phyloP scores from a whole-genome alignment of 2,113 vertebrate species.

The Prionailurus viverrinus region DNA sequence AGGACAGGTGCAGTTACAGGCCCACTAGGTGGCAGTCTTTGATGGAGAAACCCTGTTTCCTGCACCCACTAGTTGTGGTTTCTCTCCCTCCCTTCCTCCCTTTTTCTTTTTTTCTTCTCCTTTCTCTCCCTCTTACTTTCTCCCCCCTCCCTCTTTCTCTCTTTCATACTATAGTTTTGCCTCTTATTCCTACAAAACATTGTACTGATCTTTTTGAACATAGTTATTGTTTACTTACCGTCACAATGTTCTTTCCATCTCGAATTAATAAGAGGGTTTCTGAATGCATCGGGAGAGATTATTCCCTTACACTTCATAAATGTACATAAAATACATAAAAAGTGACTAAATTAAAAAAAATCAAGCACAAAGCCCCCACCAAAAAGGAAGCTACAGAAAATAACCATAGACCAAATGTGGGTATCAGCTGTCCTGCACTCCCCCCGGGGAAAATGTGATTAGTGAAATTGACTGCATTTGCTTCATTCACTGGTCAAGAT shows the following conservation, averaged over 20 bases:
- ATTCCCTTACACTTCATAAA: constrained; percentile 41
- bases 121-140: not conserved
- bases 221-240: constrained; percentile 54
- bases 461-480: not conserved
- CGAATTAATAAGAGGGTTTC: constrained; percentile 51
- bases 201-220: constrained; percentile 44
- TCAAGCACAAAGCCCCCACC: not conserved
- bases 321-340: constrained; percentile 71
- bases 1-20: not conserved
- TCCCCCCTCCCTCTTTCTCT: not conserved
- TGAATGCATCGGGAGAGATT: constrained; percentile 39
- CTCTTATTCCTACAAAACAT: constrained; percentile 62
- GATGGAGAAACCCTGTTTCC: constrained; percentile 33
- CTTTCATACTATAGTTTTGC: not conserved
- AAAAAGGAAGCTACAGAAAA: not conserved
- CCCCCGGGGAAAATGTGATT: not conserved
- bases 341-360: constrained; percentile 20
- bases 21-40: constrained; percentile 88
- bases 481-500: not conserved
- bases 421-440: not conserved
- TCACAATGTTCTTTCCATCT: constrained; percentile 66
- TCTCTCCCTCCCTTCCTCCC: not conserved
- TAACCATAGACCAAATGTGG: not conserved
- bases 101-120: no score
- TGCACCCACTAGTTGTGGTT: not conserved